Evolutionary conservation across 2,888 invertebrate genomes (phyloP).

Genomic region (Oligia strigilis): DNA sequence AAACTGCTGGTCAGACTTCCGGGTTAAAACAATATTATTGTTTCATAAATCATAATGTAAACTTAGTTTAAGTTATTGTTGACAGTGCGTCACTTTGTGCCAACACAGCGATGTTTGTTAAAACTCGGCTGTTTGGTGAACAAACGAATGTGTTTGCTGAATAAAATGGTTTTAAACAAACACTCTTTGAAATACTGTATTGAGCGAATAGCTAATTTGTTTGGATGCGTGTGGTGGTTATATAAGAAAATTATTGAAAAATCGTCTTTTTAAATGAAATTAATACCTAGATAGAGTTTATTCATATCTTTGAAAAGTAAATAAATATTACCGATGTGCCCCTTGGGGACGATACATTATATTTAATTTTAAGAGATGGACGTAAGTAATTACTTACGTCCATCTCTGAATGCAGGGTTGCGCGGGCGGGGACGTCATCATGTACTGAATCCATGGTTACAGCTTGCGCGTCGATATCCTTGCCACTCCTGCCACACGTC

Average conservation of each 20-base stretch:
- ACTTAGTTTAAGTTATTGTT: background rate
- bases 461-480: no score
- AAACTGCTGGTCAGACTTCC: background rate
- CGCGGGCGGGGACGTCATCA: no score
- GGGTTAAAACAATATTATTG: background rate
- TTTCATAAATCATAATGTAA: background rate
- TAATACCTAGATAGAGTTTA: background rate
- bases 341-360: no score
- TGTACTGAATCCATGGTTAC: no score
- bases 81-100: slow-evolving; percentile 9
- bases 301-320: no score
- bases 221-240: background rate
- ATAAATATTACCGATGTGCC: no score
- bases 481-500: no score
- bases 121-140: slow-evolving; percentile 31
- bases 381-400: no score
- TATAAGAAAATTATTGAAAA: background rate
- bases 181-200: slow-evolving; percentile 8
- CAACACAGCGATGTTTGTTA: slow-evolving; percentile 15
- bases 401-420: no score
- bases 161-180: slow-evolving; percentile 23
- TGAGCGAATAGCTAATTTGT: slow-evolving; percentile 20
- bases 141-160: slow-evolving; percentile 40
- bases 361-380: no score
- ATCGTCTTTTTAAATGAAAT: background rate